A percentile compares a stretch with the other conserved stretches of the same genome.
These are phyloP conservation scores for Varecia variegata DNA, from an alignment of 2,797 vertebrate genomes.

Conservation along the genomic window DNA sequence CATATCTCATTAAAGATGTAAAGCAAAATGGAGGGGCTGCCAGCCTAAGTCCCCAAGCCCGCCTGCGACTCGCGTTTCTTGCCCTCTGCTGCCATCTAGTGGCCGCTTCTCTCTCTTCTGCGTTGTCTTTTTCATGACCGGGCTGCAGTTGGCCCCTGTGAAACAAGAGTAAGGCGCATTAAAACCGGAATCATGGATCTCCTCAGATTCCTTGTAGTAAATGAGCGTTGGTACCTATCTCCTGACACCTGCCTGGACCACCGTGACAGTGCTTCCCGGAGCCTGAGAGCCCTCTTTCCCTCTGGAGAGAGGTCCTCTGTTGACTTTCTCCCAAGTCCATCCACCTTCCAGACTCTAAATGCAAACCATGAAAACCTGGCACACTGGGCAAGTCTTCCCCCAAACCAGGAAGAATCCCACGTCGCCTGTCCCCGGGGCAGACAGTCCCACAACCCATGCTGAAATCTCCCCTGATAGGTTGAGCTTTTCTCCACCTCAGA, in stretches of 20 bases:
- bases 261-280: not conserved
- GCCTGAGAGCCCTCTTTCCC: not conserved
- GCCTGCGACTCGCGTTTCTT: constrained; percentile 22
- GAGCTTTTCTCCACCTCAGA: not conserved
- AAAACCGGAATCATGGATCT: not conserved
- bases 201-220: not conserved
- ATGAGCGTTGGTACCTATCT: not conserved
- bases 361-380: not conserved
- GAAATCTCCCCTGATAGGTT: not conserved
- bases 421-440: not conserved
- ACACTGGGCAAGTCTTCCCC: not conserved
- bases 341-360: not conserved
- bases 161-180: not conserved
- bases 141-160: not conserved
- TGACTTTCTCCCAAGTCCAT: not conserved
- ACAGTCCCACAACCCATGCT: not conserved
- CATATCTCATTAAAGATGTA: constrained; percentile 77
- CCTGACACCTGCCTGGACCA: not conserved
- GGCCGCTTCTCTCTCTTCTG: not conserved
- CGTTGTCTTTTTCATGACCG: not conserved
- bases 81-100: constrained; percentile 75
- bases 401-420: not conserved
- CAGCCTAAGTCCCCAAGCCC: not conserved
- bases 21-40: constrained; percentile 68
- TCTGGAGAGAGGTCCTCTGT: not conserved